Evolutionary conservation across 37 sponge, comb jelly and placozoan genomes (phyloP), one percentile per base, ranked within the genome.

Genomic region (Tethya wilhelma): DNA sequence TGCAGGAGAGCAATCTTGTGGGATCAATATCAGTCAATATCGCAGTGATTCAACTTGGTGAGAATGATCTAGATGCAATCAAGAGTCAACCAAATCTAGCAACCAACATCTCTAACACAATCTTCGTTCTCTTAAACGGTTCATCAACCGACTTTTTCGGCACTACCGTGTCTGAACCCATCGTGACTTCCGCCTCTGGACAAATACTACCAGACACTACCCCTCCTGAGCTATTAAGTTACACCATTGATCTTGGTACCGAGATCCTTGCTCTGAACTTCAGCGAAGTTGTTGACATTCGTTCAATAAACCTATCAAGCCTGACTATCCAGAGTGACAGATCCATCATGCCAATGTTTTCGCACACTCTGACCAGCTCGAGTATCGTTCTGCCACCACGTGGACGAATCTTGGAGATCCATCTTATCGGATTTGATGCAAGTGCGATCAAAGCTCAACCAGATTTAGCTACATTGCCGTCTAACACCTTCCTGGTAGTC

Each of bases 401-500:
- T 59, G 90, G 93, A 58, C 59, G 87, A 12, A 56, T 73, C 26
- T 26, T 96, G 5, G 85, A 84, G 40, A 79, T 96, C 46, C 84
- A 96, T 70, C 88, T 96, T n/a, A 80, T 84, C 75, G 93, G 92
- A 39, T 44, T 23, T 62, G 91, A 96, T 92, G 90, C 90, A n/a
- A 90, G 76, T 66, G 81, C 79, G 14, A 81, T 93, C 37, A 96
- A 96, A 60, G 91, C 89, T 41, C 44, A 91, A 36, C 11, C 79
- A 36, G 57, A 26, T 30, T 59, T 96, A 5, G 94, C 77, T 22
- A 88, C 79, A 32, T 56, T 74, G 1, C 17, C 33, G 4, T n/a
- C 57, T 58, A 81, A 92, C 72, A 93, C 97, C n/a, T 93, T 40
- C 69, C 28, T 93, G 25, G 17, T 67, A 29, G 22, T 93, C 12